Percentiles rank a stretch among this genome's conserved stretches.
Conservation (phyloP, 2,113 vertebrate genomes). For the Heliornis fulica region DNA sequence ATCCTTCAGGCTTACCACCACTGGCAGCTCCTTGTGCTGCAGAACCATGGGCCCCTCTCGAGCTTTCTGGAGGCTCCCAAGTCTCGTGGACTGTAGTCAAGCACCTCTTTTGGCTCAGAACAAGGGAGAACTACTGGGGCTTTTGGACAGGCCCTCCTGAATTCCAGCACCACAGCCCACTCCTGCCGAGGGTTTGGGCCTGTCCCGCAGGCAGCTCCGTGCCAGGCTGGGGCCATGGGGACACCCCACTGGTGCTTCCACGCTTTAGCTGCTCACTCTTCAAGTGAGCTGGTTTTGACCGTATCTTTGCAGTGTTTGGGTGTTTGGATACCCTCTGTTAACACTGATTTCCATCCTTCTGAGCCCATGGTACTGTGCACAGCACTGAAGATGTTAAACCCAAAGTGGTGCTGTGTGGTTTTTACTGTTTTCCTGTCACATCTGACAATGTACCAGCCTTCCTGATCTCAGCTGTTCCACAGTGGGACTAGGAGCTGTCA, state of each 20-base stretch:
- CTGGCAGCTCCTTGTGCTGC: not conserved
- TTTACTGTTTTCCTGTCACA: not conserved
- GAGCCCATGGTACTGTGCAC: not conserved
- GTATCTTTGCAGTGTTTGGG: not conserved
- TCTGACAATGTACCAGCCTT: not conserved
- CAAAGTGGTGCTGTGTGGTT: not conserved
- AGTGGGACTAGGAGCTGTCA: not conserved
- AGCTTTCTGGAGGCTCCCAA: not conserved
- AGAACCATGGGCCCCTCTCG: not conserved
- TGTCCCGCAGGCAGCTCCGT: fast-evolving
- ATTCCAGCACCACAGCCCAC: not conserved
- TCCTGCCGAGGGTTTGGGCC: fast-evolving
- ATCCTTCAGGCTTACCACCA: not conserved
- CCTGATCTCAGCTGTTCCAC: not conserved
- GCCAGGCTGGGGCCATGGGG: not conserved
- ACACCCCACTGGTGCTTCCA: fast-evolving
- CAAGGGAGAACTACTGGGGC: not conserved
- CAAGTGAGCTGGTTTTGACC: not conserved
- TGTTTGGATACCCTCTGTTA: not conserved
- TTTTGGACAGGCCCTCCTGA: not conserved
- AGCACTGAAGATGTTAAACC: not conserved
- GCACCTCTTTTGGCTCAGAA: not conserved
- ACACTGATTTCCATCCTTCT: not conserved
- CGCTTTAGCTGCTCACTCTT: not conserved
- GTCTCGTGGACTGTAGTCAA: fast-evolving